These are phyloP conservation scores for Malacoctenus gilli DNA, from an alignment of 2,797 vertebrate species.

Conservation along the genomic window DNA sequence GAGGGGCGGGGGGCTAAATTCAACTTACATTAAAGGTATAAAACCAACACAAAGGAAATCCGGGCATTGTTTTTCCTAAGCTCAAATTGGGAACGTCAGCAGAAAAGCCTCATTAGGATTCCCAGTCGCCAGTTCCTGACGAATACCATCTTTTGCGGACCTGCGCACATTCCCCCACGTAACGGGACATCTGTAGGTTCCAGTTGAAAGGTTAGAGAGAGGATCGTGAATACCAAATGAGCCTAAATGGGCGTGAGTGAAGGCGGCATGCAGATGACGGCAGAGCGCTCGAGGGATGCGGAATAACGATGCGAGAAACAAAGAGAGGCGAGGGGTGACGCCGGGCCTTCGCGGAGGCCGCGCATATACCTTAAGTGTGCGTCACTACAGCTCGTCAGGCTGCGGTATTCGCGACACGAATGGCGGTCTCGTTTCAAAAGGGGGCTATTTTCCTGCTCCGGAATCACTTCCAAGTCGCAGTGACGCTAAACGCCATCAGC, in stretches of 20 bases:
- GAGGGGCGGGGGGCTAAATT: too few relatives aligned
- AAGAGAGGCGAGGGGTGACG: constrained; percentile 24
- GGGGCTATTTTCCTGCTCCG: constrained; percentile 14
- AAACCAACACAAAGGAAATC: too few relatives aligned
- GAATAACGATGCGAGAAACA: constrained; percentile 51
- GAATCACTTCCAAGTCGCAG: not conserved
- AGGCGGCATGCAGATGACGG: constrained; percentile 42
- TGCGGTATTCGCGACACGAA: constrained; percentile 13
- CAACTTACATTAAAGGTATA: too few relatives aligned
- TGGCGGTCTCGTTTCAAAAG: constrained; percentile 17
- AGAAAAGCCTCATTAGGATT: too few relatives aligned
- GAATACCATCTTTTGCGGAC: too few relatives aligned
- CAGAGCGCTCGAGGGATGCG: constrained; percentile 12
- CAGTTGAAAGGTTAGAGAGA: constrained; percentile 55
- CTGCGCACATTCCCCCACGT: constrained; percentile 1
- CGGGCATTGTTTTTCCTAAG: too few relatives aligned
- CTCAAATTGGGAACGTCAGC: too few relatives aligned
- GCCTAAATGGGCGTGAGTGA: constrained; percentile 31
- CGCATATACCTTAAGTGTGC: not conserved
- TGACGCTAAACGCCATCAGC: constrained; percentile 12
- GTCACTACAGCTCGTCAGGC: constrained; percentile 9
- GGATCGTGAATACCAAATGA: constrained; percentile 56
- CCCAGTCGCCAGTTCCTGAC: too few relatives aligned
- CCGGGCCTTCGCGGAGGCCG: constrained; percentile 1
- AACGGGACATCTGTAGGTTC: constrained; percentile 25